Percentiles rank a stretch among this genome's conserved stretches.
These are phyloP conservation scores for Chloroceryle amazona DNA, from an alignment of 2,797 vertebrate genomes.

Conservation along the genomic window DNA sequence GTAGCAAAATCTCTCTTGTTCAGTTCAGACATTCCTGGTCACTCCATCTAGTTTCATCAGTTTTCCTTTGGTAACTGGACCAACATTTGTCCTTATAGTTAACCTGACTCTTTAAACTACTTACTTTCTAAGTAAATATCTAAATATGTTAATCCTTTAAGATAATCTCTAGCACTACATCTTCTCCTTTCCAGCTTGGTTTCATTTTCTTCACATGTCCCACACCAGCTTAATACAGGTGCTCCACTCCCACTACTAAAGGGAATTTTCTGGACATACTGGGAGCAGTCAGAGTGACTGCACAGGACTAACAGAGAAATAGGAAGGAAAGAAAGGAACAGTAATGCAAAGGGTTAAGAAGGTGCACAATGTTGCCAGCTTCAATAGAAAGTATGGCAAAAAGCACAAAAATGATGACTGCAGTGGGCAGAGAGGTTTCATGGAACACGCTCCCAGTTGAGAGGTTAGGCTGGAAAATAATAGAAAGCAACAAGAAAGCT, in stretches of 20 bases:
- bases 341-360: neutral
- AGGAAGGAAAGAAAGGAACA: neutral
- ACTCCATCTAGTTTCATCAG: neutral
- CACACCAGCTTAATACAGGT: neutral
- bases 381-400: neutral
- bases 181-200: neutral
- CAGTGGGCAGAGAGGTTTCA: neutral
- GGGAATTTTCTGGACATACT: neutral
- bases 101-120: neutral
- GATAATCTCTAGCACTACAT: neutral
- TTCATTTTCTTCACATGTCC: neutral
- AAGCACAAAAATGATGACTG: neutral
- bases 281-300: neutral
- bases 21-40: neutral
- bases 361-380: neutral
- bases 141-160: too few relatives aligned
- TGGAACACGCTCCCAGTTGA: fast-evolving
- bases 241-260: neutral
- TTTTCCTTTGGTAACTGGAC: neutral
- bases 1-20: neutral
- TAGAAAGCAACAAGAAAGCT: neutral
- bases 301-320: neutral
- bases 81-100: neutral
- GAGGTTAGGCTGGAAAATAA: neutral
- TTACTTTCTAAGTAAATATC: neutral